Evolutionary conservation across 2,113 vertebrate species (phyloP), one percentile per base, ranked within the genome.

Genomic region (Gymnorhina tibicen): DNA sequence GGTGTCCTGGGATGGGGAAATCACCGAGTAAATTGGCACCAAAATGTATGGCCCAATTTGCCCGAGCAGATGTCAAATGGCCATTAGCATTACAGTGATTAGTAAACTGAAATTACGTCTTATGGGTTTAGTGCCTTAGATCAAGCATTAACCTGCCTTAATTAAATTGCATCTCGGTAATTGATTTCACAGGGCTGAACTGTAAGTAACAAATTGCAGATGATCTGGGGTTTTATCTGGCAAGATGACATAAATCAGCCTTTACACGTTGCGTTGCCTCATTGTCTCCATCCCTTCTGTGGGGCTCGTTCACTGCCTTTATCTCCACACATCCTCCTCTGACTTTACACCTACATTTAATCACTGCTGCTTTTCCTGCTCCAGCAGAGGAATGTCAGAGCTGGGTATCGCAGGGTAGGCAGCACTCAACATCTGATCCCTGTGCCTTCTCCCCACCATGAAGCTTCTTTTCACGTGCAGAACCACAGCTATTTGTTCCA

Each of bases 131-230:
- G 87, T 82, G 94, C 73, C 82, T 96, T 81, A 88, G 90, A 94
- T 95, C 80, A 93, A 80, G 86, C 52, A 14, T 93, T 96, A 97
- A 97, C 97, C 96, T 97, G 95, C 76, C 89, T 92, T 96, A 96
- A 97, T 97, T 97, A 95, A 90, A 96, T 86, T 80, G 91, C 90
- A 53, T 89, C 95, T 79, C 68, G 9, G 68, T 94, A 97, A 97
- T 96, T 96, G 97, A 97, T 96, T 97, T 70, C 81, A 73, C 66
- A 30, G 90, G 58, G 44, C 82, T 91, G 91, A 94, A 64, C 86
- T 91, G 95, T 97, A 93, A 97, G 95, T 92, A 96, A 96, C 68
- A 79, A 85, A 86, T 22, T 77, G 86, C 88, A 89, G 93, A 93
- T 68, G 90, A 92, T 89, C 56, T 80, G 80, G 3, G 33, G 24